These are phyloP conservation scores for Ranitomeya imitator DNA, from an alignment of 2,113 vertebrate genomes.

Conservation along the genomic window DNA sequence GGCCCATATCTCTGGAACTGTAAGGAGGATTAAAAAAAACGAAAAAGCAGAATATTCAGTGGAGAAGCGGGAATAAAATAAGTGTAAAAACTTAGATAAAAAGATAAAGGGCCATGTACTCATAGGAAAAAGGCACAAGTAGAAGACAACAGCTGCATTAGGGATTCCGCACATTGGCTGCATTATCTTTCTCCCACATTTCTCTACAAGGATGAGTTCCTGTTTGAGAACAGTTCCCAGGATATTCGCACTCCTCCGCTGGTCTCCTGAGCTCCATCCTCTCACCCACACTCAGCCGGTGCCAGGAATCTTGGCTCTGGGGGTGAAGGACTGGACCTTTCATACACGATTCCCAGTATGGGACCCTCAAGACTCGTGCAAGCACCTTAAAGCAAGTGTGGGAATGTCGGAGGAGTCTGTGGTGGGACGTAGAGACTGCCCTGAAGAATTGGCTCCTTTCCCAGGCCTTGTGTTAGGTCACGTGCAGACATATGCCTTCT, in stretches of 20 bases:
- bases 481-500: slow-evolving; percentile 17
- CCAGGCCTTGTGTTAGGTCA: slow-evolving; percentile 25
- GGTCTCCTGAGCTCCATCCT: slow-evolving; percentile 9
- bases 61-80: too few species aligned
- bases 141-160: background rate
- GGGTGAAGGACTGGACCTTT: background rate
- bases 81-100: too few species aligned
- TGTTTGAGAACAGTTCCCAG: slow-evolving; percentile 21
- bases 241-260: background rate
- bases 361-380: background rate
- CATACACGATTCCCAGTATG: background rate
- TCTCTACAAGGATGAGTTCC: slow-evolving; percentile 15
- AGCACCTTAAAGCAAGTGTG: background rate
- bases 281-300: background rate
- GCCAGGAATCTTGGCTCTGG: background rate
- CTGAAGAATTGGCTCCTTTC: slow-evolving; percentile 5
- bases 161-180: background rate
- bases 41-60: too few species aligned
- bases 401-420: slow-evolving; percentile 38
- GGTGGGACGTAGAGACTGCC: background rate
- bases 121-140: background rate
- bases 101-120: background rate
- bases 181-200: background rate
- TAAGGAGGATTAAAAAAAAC: too few species aligned
- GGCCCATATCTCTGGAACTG: too few species aligned